Percentiles rank a stretch among this genome's conserved stretches.
Evolutionary conservation across 1,140 invertebrate genomes (phyloP).

Genomic region (Oppia nitens): DNA sequence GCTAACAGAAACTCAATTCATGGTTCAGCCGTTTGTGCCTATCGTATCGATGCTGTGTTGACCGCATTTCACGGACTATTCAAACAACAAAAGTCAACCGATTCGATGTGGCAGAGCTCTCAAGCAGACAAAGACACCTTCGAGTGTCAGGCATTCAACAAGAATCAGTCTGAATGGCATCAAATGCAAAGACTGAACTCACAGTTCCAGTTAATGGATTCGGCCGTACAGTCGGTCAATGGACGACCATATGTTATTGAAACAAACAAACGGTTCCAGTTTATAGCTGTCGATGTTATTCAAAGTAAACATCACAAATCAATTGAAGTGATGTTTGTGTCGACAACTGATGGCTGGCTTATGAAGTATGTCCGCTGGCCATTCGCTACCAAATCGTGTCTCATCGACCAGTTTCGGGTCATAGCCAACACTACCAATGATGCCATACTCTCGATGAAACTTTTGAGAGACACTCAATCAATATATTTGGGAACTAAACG

Average conservation of each 20-base stretch:
- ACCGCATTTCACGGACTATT: slow-evolving; percentile 70
- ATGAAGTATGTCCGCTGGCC: slow-evolving; percentile 63
- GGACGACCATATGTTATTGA: slow-evolving; percentile 38
- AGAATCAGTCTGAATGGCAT: not conserved
- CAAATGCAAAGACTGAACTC: not conserved
- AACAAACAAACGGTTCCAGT: slow-evolving; percentile 27
- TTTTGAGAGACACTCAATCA: slow-evolving; percentile 58
- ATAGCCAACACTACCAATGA: slow-evolving; percentile 34
- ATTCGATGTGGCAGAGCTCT: slow-evolving; percentile 54
- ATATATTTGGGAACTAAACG: slow-evolving; percentile 60
- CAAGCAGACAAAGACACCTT: slow-evolving; percentile 35
- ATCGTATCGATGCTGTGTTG: slow-evolving; percentile 64
- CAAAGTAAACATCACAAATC: slow-evolving; percentile 25
- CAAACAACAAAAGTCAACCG: slow-evolving; percentile 57
- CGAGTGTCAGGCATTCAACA: slow-evolving; percentile 26
- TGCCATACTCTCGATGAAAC: slow-evolving; percentile 49
- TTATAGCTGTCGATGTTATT: slow-evolving; percentile 32
- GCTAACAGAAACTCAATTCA: slow-evolving; percentile 54
- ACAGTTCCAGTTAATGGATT: slow-evolving; percentile 70
- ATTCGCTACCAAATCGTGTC: slow-evolving; percentile 47
- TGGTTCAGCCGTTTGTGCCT: slow-evolving; percentile 83
- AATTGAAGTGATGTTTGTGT: slow-evolving; percentile 57
- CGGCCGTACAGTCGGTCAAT: slow-evolving; percentile 53
- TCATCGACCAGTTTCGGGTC: slow-evolving; percentile 66
- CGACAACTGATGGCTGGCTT: slow-evolving; percentile 51